Evolutionary conservation across 2,888 invertebrate species (phyloP).

Genomic region (Eucriotettix oculatus): DNA sequence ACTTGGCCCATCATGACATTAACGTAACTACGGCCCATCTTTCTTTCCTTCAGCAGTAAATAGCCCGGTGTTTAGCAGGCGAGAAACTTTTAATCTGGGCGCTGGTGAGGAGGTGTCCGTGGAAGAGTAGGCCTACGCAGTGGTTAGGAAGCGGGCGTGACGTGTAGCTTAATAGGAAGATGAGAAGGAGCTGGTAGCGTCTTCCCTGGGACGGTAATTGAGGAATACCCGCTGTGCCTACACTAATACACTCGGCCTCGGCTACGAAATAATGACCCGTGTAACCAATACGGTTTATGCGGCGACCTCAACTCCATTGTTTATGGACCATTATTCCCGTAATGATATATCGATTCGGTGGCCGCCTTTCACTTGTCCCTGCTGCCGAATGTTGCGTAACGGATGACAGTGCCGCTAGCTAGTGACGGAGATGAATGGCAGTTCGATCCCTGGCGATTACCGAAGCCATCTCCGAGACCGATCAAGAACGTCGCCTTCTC

Average conservation of each 20-base stretch:
- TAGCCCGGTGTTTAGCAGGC: no score
- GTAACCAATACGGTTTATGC: neutral
- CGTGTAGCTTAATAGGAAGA: no score
- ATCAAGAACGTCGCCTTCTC: neutral
- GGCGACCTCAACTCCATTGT: neutral
- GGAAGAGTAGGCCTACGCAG: no score
- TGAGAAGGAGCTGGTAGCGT: no score
- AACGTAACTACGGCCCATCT: no score
- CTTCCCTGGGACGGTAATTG: neutral
- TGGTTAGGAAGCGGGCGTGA: no score
- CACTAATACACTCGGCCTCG: neutral
- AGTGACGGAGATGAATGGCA: neutral
- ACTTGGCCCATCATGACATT: no score
- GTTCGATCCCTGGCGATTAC: neutral
- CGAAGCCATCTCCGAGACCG: neutral
- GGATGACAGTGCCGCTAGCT: neutral
- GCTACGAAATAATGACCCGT: neutral
- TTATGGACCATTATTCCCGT: neutral
- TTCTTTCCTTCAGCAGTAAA: no score
- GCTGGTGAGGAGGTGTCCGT: no score
- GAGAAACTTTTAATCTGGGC: no score
- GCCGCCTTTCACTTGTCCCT: neutral
- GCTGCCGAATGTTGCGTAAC: neutral
- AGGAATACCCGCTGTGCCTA: neutral
- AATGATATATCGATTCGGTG: neutral